These are phyloP conservation scores for Platypus cylindrus DNA, from an alignment of 2,888 invertebrate species.

Conservation along the genomic window DNA sequence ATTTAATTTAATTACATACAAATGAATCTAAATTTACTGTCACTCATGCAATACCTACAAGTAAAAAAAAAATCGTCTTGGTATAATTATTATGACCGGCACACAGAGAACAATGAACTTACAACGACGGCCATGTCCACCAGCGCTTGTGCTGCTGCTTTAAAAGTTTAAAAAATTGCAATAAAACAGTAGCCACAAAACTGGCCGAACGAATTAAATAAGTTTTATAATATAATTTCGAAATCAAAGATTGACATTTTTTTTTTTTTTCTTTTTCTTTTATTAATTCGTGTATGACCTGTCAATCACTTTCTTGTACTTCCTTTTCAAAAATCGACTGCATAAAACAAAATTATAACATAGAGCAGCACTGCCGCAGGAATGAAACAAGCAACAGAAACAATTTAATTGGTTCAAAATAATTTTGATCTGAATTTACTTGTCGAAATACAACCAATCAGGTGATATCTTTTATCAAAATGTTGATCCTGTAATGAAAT, in stretches of 20 bases:
- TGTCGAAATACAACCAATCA: constrained; percentile 39
- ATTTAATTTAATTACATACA: too few relatives aligned
- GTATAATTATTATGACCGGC: constrained; percentile 28
- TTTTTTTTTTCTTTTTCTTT: too few relatives aligned
- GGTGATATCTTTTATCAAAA: constrained; percentile 37
- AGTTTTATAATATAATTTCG: too few relatives aligned
- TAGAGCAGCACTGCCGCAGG: too few relatives aligned
- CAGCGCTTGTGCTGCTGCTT: constrained; percentile 35
- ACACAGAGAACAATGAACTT: constrained; percentile 44
- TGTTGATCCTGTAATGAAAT: constrained; percentile 34
- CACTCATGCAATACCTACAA: neutral
- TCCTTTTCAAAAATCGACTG: too few relatives aligned
- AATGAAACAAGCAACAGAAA: constrained; percentile 19
- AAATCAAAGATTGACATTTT: too few relatives aligned
- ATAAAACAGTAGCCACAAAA: constrained; percentile 24
- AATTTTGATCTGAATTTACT: constrained; percentile 37
- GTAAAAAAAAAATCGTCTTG: constrained; percentile 1
- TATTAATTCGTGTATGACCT: too few relatives aligned
- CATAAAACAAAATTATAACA: too few relatives aligned
- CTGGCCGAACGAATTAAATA: neutral
- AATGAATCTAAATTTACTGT: neutral
- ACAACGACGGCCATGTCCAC: constrained; percentile 41
- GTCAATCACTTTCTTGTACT: too few relatives aligned
- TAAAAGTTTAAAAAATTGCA: constrained; percentile 35
- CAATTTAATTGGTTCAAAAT: constrained; percentile 40